phyloP scores from a whole-genome alignment of 2,797 vertebrate species.

The Acipenser transmontanus region DNA sequence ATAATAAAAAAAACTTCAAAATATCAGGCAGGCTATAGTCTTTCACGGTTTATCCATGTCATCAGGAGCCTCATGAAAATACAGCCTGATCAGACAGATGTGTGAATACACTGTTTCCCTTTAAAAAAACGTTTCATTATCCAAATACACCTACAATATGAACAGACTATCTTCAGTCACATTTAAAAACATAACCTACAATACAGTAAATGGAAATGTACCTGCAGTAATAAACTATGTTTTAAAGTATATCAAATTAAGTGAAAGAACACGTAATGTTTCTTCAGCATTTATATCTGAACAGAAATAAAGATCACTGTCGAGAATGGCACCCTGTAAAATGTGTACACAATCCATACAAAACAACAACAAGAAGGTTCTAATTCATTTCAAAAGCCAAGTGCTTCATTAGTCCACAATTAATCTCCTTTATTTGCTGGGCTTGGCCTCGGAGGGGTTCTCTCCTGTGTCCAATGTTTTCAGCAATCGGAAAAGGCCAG shows the following conservation, averaged over 20 bases:
- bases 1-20: no score
- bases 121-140: neutral
- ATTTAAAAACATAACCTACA: no score
- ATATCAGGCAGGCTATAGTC: no score
- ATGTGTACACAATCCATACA: neutral
- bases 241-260: neutral
- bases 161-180: no score
- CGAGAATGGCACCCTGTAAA: neutral
- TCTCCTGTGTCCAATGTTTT: constrained; percentile 96
- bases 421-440: constrained; percentile 63
- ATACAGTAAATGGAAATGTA: neutral
- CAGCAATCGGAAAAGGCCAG: constrained; percentile 88
- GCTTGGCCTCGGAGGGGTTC: constrained; percentile 75
- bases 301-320: neutral
- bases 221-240: neutral
- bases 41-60: no score
- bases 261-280: neutral
- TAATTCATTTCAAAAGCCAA: neutral
- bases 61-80: no score
- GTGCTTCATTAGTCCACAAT: neutral
- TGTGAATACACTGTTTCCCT: neutral
- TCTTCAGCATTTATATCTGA: neutral
- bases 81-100: no score
- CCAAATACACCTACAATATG: neutral
- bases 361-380: neutral